Base-by-base conservation (phyloP, 2,113 vertebrate genomes). In the Lophochroa leadbeateri region DNA sequence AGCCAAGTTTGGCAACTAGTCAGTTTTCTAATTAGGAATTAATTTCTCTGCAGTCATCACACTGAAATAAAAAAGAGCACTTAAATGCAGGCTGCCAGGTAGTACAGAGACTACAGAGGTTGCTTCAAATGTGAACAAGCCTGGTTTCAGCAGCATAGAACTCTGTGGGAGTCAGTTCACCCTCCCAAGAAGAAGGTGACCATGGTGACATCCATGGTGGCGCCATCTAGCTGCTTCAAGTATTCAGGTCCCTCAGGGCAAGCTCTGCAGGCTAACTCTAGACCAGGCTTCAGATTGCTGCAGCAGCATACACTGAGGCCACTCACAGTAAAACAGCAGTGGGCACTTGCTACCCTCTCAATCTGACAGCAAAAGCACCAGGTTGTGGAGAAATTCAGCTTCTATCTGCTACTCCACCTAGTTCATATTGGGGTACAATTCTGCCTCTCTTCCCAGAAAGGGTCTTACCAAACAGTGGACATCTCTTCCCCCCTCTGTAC, bases 11-110 rank as follows among this genome's bases (percentile, higher is more conserved):
- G 84, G 55, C 52, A 82, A 47, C 23, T 29, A 82, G 50, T 55
- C 39, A 33, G 16, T 80, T 83, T 82, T 88, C 44, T 72, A 86
- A 83, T 77, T 65, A 93, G 61, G 37, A 82, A 84, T 84, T 90
- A 43, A 65, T 86, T 92, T 92, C 52, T 92, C 64, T 63, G 43
- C 90, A 88, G n/a, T 27, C 86, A 74, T 39, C 44, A 69, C 37
- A 58, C 17, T 58, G 50, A 88, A 88, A 31, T 29, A 28, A 77
- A 80, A 85, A 55, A 12, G 10, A 80, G 6, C 17, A 41, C 39
- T 70, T 37, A 6, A 5, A 16, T 44, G 13, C 39, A 60, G 57
- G 25, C 15, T 81, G 46, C 46, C 75, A 63, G 52, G 52, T 15
- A 74, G 53, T 25, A 37, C 6, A 86, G 60, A 78, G n/a, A 46